Base-by-base conservation (phyloP, 2,888 invertebrate species). In the Cephus runcator region DNA sequence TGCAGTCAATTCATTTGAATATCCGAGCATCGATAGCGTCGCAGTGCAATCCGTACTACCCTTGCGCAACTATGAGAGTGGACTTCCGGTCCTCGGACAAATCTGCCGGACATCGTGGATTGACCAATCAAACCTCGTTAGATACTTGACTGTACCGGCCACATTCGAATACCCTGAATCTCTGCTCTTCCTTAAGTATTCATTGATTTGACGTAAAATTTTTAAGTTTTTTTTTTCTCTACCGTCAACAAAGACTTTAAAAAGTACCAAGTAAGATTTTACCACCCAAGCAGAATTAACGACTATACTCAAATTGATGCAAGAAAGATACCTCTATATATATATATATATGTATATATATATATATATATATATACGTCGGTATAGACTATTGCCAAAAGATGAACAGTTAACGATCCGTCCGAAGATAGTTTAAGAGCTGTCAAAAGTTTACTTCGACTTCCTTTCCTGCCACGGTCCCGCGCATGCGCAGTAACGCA, bases 91-190 rank as follows among this genome's bases (percentile, higher is more conserved):
- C 83, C 83, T 83, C 80, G 85, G 83, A 85, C 83, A 83, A 86
- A 88, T 87, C 87, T 87, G 85, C 89, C 90, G 90, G 89, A 89
- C 87, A 90, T 89, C 82, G 87, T 87, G 87, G 87, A 90, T 90
- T 90, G 89, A 89, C 85, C 88, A 88, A 90, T 90, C 90, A 90
- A 85, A 81, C 82, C 87, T 90, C 85, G 87, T 90, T 86, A 84
- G 68, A 82, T 80, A 79, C 80, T 56, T 56, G 56, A 56, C 9
- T 56, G 56, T 56, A 56, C 56, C 56, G 56, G 23, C 9, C 23
- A 56, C 56, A 56, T 56, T 56, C 56, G 56, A 56, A 56, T 56
- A 56, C 56, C 56, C 56, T 56, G 56, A 56, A 56, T 56, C 56
- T 23, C 56, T 9, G 23, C 23, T 56, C 56, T 56, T 56, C 56